A percentile compares a stretch with the other conserved stretches of the same genome.
These are phyloP conservation scores for Cephalopholis sonnerati DNA, from an alignment of 2,113 vertebrate genomes.

Conservation along the genomic window DNA sequence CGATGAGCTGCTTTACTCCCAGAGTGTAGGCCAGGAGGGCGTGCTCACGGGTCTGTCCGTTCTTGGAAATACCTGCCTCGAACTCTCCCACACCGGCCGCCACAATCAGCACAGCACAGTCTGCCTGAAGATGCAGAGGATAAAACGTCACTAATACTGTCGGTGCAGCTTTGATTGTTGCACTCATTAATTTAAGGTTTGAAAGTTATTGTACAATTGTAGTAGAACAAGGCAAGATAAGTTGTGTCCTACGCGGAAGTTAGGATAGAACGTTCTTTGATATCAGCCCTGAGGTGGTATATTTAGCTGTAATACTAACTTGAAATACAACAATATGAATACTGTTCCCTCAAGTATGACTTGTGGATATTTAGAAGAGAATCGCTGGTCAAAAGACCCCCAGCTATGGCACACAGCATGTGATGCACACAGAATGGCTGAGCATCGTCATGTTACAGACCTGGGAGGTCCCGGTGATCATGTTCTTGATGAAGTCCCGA, in stretches of 20 bases:
- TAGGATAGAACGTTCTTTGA: too few relatives aligned
- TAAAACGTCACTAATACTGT: neutral
- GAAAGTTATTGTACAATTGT: neutral
- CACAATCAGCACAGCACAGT: conserved; percentile 97
- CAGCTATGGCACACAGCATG: neutral
- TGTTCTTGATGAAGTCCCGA: conserved; percentile 99
- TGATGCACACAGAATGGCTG: neutral
- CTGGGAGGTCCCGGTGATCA: conserved; percentile 99
- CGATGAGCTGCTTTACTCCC: conserved; percentile 97
- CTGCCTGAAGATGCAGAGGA: conserved; percentile 85
- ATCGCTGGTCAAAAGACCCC: neutral
- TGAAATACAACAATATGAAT: neutral
- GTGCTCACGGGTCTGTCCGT: conserved; percentile 97
- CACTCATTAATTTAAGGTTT: neutral
- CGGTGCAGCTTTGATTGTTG: neutral
- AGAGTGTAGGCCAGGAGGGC: conserved; percentile 97
- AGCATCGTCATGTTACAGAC: conserved; percentile 73
- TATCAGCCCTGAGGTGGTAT: too few relatives aligned
- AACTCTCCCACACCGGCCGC: conserved; percentile 97
- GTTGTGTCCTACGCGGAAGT: too few relatives aligned
- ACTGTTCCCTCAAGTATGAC: neutral
- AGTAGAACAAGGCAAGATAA: too few relatives aligned
- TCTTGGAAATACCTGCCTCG: conserved; percentile 98
- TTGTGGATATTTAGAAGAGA: neutral
- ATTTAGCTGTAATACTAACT: too few relatives aligned